A percentile compares a stretch with the other conserved stretches of the same genome.
Evolutionary conservation across 1,140 invertebrate genomes (phyloP).

Genomic region (Oryctes rhinoceros): DNA sequence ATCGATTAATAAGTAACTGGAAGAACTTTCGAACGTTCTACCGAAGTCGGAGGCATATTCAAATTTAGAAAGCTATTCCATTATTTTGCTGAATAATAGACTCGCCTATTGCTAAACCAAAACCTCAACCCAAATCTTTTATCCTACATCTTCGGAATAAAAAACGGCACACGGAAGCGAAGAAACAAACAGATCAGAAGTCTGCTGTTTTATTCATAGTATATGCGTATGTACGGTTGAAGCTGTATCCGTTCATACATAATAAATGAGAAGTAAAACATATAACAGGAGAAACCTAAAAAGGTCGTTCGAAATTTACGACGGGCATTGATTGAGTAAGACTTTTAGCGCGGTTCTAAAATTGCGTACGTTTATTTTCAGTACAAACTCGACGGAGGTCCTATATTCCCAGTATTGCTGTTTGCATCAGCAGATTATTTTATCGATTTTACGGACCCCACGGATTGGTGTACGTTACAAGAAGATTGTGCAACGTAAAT

Average conservation of each 20-base stretch:
- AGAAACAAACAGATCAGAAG: conserved; percentile 11
- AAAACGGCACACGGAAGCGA: background rate
- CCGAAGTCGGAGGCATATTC: too few species aligned
- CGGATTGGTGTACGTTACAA: background rate
- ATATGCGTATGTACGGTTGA: background rate
- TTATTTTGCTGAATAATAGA: too few species aligned
- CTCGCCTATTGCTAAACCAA: background rate
- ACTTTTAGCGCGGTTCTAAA: conserved; percentile 33
- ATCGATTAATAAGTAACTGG: too few species aligned
- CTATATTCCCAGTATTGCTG: background rate
- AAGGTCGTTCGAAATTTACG: conserved; percentile 33
- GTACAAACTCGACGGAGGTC: conserved; percentile 1
- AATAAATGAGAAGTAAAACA: conserved; percentile 31
- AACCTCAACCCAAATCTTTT: background rate
- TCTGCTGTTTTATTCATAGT: conserved; percentile 26
- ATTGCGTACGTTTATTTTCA: conserved; percentile 29
- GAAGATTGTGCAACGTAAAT: background rate
- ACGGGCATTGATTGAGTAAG: conserved; percentile 32
- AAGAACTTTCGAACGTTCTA: too few species aligned
- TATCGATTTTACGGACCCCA: background rate
- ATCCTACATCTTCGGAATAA: background rate
- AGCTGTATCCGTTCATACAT: conserved; percentile 21
- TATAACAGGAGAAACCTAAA: conserved; percentile 14
- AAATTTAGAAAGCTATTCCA: too few species aligned
- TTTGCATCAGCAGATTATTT: background rate